These are phyloP conservation scores for Cerceris rybyensis DNA, from an alignment of 2,888 invertebrate species.

Conservation along the genomic window DNA sequence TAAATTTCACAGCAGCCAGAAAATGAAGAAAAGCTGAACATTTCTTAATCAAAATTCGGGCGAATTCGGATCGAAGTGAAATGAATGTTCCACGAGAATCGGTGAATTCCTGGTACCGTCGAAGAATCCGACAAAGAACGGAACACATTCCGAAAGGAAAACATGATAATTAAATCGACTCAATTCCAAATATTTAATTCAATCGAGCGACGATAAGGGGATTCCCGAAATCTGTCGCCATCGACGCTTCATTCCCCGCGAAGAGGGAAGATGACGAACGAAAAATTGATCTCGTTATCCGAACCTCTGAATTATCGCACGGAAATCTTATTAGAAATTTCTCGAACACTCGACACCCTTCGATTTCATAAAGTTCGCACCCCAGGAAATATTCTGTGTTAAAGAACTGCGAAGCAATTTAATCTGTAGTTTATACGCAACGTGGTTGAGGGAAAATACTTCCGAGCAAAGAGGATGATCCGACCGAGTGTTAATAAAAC, in stretches of 20 bases:
- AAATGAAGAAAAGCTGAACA: constrained; percentile 18
- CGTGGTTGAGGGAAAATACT: neutral
- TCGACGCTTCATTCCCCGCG: neutral
- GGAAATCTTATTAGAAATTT: constrained; percentile 1
- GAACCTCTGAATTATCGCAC: neutral
- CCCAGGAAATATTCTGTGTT: neutral
- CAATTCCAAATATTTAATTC: constrained; percentile 24
- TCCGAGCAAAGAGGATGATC: constrained; percentile 9
- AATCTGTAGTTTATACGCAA: neutral
- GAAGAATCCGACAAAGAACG: constrained; percentile 5
- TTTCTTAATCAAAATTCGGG: constrained; percentile 2
- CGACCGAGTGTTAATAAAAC: constrained; percentile 15
- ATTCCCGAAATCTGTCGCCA: constrained; percentile 3
- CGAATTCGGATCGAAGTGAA: neutral
- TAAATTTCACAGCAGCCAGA: neutral
- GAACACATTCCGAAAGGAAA: constrained; percentile 3
- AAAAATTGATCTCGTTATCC: neutral
- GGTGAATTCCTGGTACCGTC: neutral
- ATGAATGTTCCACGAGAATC: constrained; percentile 36
- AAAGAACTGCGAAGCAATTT: neutral
- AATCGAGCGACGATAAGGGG: constrained; percentile 3
- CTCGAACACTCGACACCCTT: neutral
- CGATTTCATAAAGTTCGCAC: neutral
- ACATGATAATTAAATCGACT: constrained; percentile 10
- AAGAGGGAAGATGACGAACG: neutral